Conservation (phyloP, 2,113 vertebrate genomes). For the Morone saxatilis region DNA sequence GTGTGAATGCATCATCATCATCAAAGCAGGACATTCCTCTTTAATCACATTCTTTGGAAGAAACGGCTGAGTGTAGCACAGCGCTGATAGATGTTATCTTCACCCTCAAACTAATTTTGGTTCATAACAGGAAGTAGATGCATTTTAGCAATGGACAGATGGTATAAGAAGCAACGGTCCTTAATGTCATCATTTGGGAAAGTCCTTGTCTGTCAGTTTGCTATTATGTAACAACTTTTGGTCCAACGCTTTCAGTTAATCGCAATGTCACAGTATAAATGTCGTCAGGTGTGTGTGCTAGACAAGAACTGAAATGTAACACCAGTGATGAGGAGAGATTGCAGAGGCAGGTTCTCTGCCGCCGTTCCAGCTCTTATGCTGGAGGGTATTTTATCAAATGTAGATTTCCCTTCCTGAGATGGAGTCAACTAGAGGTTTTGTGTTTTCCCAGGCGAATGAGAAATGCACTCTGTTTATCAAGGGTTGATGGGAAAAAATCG, state of each 20-base stretch:
- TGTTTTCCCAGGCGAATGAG: constrained; percentile 77
- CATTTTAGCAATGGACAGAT: constrained; percentile 52
- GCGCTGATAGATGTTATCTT: constrained; percentile 62
- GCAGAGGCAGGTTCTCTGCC: constrained; percentile 62
- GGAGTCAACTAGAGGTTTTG: constrained; percentile 73
- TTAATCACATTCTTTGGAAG: constrained; percentile 59
- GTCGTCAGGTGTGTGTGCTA: constrained; percentile 15
- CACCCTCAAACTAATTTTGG: constrained; percentile 50
- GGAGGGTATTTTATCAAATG: constrained; percentile 69
- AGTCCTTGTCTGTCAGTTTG: constrained; percentile 36
- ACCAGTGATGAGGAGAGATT: constrained; percentile 16
- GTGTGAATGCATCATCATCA: constrained; percentile 63
- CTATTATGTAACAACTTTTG: constrained; percentile 34
- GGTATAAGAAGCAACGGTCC: constrained; percentile 47
- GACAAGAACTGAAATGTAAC: constrained; percentile 27
- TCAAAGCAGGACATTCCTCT: constrained; percentile 69
- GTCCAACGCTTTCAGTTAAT: not conserved
- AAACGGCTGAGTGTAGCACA: constrained; percentile 4
- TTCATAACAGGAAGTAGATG: constrained; percentile 67
- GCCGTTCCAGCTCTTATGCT: constrained; percentile 48
- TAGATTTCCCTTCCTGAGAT: constrained; percentile 71
- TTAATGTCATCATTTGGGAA: constrained; percentile 34
- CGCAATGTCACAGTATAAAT: constrained; percentile 9
- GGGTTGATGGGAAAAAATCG: constrained; percentile 76
- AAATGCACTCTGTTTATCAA: constrained; percentile 78